Conservation (phyloP, 2,113 vertebrate genomes). For the Paramormyrops kingsleyae region DNA sequence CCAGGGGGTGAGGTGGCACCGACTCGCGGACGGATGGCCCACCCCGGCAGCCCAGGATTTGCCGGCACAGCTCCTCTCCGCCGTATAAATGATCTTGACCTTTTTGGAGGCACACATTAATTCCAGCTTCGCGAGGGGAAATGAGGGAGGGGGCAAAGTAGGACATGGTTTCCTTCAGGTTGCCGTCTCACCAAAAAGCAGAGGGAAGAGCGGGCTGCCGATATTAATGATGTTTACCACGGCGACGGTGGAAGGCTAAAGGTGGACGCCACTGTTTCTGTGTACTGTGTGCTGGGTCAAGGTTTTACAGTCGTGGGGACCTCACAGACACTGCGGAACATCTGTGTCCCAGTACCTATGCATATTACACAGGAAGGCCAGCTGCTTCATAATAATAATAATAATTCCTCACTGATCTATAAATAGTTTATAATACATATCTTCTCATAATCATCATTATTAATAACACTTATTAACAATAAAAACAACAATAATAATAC, state of each 20-base stretch:
- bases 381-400: not conserved
- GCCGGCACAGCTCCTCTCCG: not conserved
- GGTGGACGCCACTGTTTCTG: not conserved
- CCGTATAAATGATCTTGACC: constrained; percentile 2
- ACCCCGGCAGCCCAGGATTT: not conserved
- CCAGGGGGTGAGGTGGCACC: not conserved
- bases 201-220: not conserved
- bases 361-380: not conserved
- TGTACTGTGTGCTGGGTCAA: not conserved
- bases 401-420: not conserved
- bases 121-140: constrained; percentile 1
- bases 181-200: not conserved
- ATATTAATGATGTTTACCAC: constrained; percentile 5
- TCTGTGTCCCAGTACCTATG: not conserved
- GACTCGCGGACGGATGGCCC: not conserved
- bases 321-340: not conserved
- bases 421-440: not conserved
- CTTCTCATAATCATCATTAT: not conserved
- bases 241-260: not conserved
- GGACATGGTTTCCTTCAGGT: constrained; percentile 4
- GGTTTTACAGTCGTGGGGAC: not conserved
- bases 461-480: not conserved
- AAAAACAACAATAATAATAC: not conserved
- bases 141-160: not conserved
- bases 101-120: constrained; percentile 10